These are phyloP conservation scores for Morone chrysops DNA, from an alignment of 2,113 vertebrate species.

Conservation along the genomic window DNA sequence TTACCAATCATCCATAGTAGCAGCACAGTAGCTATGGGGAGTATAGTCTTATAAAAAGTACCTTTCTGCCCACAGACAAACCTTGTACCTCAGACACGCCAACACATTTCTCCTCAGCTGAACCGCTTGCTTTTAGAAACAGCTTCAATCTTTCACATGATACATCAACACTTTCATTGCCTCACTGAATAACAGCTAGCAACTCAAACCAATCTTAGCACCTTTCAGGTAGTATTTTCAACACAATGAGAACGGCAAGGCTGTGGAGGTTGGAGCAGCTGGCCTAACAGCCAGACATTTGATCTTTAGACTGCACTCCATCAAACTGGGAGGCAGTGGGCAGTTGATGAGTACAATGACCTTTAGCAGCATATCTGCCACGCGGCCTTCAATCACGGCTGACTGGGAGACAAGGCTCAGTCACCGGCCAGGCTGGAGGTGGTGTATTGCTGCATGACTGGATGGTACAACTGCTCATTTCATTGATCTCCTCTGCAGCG, in stretches of 20 bases:
- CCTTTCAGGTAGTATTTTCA: constrained; percentile 38
- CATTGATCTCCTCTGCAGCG: constrained; percentile 42
- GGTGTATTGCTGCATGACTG: constrained; percentile 54
- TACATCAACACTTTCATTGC: constrained; percentile 31
- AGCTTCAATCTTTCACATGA: constrained; percentile 11
- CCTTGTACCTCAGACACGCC: background rate
- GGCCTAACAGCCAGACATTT: constrained; percentile 60
- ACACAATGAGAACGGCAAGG: constrained; percentile 1
- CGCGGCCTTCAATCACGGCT: constrained; percentile 68
- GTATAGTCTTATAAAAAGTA: constrained; percentile 8
- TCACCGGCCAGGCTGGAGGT: constrained; percentile 53
- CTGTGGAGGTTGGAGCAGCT: constrained; percentile 34
- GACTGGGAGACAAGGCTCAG: constrained; percentile 57
- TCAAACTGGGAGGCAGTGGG: constrained; percentile 68
- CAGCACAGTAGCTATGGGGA: background rate
- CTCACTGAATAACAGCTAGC: constrained; percentile 23
- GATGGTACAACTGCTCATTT: constrained; percentile 56
- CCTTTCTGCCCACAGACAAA: constrained; percentile 10
- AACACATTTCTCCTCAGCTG: constrained; percentile 26
- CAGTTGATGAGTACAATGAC: constrained; percentile 75
- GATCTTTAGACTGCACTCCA: constrained; percentile 72
- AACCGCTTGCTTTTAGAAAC: constrained; percentile 12
- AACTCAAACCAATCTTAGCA: background rate
- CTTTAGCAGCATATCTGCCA: constrained; percentile 70
- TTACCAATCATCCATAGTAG: constrained; percentile 1